phyloP scores from a whole-genome alignment of 2,888 invertebrate genomes.

The Hydroisotoma schaefferi region DNA sequence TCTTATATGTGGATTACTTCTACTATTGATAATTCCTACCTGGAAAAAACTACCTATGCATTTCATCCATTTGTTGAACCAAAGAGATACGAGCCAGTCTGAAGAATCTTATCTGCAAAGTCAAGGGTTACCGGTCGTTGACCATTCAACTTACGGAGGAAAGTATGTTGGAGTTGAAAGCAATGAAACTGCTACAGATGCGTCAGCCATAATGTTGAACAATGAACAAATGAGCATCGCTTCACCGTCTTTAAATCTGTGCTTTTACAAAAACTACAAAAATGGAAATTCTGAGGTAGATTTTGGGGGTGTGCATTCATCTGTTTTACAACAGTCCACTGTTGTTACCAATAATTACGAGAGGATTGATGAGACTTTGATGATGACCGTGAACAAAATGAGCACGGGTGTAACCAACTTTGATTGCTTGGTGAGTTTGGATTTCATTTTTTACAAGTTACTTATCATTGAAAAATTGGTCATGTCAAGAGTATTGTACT shows the following conservation, averaged over 20 bases:
- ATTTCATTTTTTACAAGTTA: background rate
- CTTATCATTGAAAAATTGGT: conserved; percentile 17
- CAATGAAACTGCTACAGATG: background rate
- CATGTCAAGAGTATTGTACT: conserved; percentile 1
- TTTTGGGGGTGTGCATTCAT: background rate
- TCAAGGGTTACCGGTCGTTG: conserved; percentile 4
- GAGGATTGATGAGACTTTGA: conserved; percentile 44
- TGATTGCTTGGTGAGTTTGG: conserved; percentile 1
- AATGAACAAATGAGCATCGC: background rate
- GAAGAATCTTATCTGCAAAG: background rate
- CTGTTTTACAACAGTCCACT: conserved; percentile 5
- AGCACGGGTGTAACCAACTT: conserved; percentile 6
- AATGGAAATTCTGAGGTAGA: background rate
- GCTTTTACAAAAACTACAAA: background rate
- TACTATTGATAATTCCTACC: background rate
- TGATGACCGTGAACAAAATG: conserved; percentile 19
- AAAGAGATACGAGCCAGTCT: too few relatives aligned
- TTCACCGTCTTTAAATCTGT: background rate
- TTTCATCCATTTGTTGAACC: too few relatives aligned
- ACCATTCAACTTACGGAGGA: background rate
- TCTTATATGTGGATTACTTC: conserved; percentile 34
- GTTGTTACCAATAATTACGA: conserved; percentile 36
- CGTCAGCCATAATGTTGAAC: background rate
- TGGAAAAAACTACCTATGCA: conserved; percentile 4
- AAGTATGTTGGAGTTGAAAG: background rate